Evolutionary conservation across 1,140 invertebrate species (phyloP).

Genomic region (Bombus turneri): DNA sequence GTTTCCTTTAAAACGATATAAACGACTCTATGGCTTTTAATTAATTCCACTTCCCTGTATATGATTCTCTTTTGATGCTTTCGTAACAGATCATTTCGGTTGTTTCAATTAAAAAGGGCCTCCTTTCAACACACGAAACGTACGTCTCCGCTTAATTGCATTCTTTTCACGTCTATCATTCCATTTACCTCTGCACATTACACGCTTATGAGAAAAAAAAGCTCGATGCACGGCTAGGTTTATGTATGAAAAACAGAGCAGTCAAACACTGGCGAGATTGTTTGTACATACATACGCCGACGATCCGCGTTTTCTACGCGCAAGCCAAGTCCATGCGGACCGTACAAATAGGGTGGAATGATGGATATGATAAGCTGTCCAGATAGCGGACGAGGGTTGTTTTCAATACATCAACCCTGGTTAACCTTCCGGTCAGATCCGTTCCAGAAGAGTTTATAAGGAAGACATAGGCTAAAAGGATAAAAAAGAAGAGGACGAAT

Average conservation of each 20-base stretch:
- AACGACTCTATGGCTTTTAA: slow-evolving; percentile 11
- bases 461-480: background rate
- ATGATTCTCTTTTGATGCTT: background rate
- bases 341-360: slow-evolving; percentile 68
- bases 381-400: slow-evolving; percentile 68
- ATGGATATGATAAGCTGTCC: slow-evolving; percentile 72
- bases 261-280: slow-evolving; percentile 19
- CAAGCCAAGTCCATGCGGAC: slow-evolving; percentile 15
- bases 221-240: background rate
- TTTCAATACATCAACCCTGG: slow-evolving; percentile 70
- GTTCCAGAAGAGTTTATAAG: background rate
- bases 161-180: slow-evolving; percentile 26
- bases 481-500: background rate
- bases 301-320: slow-evolving; percentile 29
- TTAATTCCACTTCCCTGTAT: slow-evolving; percentile 4
- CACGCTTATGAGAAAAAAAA: background rate
- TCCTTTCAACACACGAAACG: slow-evolving; percentile 3
- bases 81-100: slow-evolving; percentile 10
- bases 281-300: slow-evolving; percentile 20
- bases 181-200: no score
- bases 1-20: slow-evolving; percentile 6
- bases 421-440: slow-evolving; percentile 48
- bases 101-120: slow-evolving; percentile 41
- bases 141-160: slow-evolving; percentile 31
- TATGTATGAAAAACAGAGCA: slow-evolving; percentile 21